Conservation (phyloP, 35 echinoderm and acorn worm genomes). For the Eucidaris tribuloides region DNA sequence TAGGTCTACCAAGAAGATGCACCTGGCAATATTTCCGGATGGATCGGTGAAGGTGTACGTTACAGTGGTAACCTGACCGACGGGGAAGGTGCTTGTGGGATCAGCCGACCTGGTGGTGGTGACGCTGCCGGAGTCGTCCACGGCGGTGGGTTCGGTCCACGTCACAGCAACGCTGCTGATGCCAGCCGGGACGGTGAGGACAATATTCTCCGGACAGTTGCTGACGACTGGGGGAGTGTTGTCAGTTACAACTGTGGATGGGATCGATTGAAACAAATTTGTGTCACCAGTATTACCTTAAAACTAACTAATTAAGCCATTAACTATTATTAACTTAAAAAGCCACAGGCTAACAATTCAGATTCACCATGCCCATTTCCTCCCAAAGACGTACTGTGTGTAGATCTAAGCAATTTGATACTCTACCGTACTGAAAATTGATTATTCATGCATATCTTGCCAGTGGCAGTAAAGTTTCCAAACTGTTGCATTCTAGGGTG, state of each 20-base stretch:
- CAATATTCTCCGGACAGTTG: slow-evolving; percentile 24
- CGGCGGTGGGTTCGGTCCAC: slow-evolving; percentile 28
- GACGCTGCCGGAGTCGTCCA: slow-evolving; percentile 48
- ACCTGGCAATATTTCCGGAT: slow-evolving; percentile 18
- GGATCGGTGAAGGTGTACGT: slow-evolving; percentile 47
- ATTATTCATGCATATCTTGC: too few species aligned
- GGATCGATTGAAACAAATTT: too few species aligned
- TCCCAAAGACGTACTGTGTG: too few species aligned
- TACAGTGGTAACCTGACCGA: slow-evolving; percentile 1
- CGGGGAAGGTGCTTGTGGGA: slow-evolving; percentile 9
- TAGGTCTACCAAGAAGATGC: slow-evolving; percentile 40
- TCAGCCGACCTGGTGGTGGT: not conserved
- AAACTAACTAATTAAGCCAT: too few species aligned
- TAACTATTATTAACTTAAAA: too few species aligned
- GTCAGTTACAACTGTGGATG: slow-evolving; percentile 32
- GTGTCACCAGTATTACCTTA: too few species aligned
- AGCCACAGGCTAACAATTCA: too few species aligned
- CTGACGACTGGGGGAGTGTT: slow-evolving; percentile 41
- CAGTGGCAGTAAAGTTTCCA: too few species aligned
- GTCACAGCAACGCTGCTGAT: not conserved
- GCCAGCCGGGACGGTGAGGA: slow-evolving; percentile 19
- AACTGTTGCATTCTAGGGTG: too few species aligned
- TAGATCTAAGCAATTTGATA: too few species aligned
- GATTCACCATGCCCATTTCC: too few species aligned
- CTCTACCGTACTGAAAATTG: too few species aligned